Conservation (phyloP, 2,797 vertebrate genomes). For the Gouania willdenowi region DNA sequence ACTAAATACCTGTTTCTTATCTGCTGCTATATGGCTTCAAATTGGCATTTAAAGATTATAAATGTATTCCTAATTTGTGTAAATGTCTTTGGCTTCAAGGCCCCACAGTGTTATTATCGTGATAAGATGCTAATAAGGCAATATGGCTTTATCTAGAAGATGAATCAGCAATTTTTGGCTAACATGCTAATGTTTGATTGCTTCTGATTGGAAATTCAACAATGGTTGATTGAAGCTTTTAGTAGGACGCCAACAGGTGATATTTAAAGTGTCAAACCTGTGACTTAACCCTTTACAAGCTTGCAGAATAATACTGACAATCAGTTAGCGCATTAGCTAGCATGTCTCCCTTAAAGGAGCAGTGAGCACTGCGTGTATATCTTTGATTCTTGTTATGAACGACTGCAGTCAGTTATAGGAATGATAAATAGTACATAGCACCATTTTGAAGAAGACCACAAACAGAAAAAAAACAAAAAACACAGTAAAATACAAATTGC, state of each 20-base stretch:
- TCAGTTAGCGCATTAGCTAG: conserved; percentile 44
- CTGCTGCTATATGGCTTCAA: conserved; percentile 53
- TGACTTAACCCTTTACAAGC: conserved; percentile 11
- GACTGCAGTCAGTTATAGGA: conserved; percentile 83
- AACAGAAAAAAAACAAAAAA: conserved; percentile 74
- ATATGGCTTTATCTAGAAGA: no score
- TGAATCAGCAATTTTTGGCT: no score
- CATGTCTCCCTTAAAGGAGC: conserved; percentile 57
- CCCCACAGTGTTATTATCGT: conserved; percentile 27
- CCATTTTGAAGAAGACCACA: conserved; percentile 82
- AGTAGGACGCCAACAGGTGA: no score
- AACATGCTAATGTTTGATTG: no score
- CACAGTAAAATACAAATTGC: conserved; percentile 22
- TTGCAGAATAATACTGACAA: conserved; percentile 56
- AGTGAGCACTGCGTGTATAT: conserved; percentile 67
- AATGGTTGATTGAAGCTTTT: no score
- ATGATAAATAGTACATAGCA: conserved; percentile 98
- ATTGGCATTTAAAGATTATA: no score
- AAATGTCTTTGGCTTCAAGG: conserved; percentile 23
- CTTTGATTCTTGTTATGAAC: no score
- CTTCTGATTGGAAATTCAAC: no score
- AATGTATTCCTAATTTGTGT: conserved; percentile 25
- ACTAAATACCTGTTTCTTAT: no score
- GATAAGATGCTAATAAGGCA: conserved; percentile 6
- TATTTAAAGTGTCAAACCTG: conserved; percentile 17